Evolutionary conservation across 30 jellyfish, hydroid and myxozoan species (phyloP).

Genomic region (Rhopilema esculentum): DNA sequence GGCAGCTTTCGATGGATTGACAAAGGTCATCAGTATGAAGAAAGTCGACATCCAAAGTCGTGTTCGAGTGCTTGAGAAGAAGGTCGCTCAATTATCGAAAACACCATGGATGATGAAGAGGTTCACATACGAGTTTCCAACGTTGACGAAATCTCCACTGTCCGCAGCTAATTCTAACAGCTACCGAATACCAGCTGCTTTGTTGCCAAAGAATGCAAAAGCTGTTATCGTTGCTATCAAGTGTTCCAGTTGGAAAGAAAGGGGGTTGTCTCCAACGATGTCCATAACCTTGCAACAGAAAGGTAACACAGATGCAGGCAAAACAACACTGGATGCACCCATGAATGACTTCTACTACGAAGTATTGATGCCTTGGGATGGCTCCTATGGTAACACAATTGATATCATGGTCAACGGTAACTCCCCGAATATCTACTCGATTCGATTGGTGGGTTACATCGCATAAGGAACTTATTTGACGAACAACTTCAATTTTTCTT

Average conservation of each 20-base stretch:
- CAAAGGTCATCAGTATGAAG: neutral
- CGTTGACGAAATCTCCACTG: neutral
- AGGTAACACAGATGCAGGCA: constrained; percentile 37
- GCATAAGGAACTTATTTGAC: no score
- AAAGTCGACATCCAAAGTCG: constrained; percentile 11
- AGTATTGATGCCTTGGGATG: constrained; percentile 50
- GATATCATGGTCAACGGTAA: constrained; percentile 25
- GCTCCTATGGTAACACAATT: neutral
- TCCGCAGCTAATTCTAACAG: neutral
- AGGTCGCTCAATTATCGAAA: neutral
- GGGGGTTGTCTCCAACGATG: neutral
- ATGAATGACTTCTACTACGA: constrained; percentile 63
- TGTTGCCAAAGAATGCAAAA: constrained; percentile 38
- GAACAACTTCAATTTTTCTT: no score
- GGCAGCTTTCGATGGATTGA: neutral
- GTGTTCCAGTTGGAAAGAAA: constrained; percentile 42
- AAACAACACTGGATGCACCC: constrained; percentile 12
- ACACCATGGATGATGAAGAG: constrained; percentile 31
- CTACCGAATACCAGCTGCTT: neutral
- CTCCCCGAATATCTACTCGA: constrained; percentile 15
- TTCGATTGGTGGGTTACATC: constrained; percentile 37
- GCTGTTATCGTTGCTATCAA: constrained; percentile 45
- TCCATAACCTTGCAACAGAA: constrained; percentile 7
- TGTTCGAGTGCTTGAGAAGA: neutral
- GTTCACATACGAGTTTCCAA: constrained; percentile 14